Conservation (phyloP, 2,888 invertebrate species). For the Thecophora atra region DNA sequence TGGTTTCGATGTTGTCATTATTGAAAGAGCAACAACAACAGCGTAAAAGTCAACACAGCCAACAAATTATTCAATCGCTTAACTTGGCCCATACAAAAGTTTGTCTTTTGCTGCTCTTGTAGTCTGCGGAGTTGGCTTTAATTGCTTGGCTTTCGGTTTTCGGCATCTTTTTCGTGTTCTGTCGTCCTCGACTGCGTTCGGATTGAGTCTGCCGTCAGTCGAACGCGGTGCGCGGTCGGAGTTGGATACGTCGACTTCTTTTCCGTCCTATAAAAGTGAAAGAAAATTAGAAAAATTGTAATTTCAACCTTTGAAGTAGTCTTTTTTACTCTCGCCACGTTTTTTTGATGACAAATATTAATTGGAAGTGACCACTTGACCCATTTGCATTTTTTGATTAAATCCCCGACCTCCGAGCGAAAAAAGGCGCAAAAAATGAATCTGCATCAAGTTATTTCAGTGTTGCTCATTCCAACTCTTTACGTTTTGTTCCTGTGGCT, state of each 20-base stretch:
- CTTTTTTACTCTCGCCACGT: neutral
- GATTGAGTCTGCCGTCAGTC: conserved; percentile 28
- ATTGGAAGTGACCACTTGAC: neutral
- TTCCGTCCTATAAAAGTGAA: neutral
- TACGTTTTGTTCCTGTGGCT: conserved; percentile 59
- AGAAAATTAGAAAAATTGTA: conserved; percentile 20
- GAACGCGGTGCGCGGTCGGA: conserved; percentile 25
- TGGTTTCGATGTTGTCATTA: conserved; percentile 34
- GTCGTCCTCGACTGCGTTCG: conserved; percentile 28
- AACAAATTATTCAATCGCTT: conserved; percentile 30
- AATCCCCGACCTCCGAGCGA: neutral
- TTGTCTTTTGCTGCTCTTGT: neutral
- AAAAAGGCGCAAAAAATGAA: conserved; percentile 48
- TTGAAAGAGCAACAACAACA: neutral
- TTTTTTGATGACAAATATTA: neutral
- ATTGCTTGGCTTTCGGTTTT: neutral
- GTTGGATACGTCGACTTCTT: conserved; percentile 5
- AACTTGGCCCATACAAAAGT: conserved; percentile 21
- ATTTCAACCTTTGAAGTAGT: conserved; percentile 19
- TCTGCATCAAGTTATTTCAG: conserved; percentile 54
- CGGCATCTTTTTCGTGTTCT: conserved; percentile 31
- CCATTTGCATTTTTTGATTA: conserved; percentile 32
- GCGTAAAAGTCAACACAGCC: neutral
- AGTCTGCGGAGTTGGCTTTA: conserved; percentile 11
- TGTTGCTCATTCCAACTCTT: conserved; percentile 58